These are phyloP conservation scores for Diplogasteroides magnus DNA, from an alignment of 1,140 invertebrate species.

Conservation along the genomic window DNA sequence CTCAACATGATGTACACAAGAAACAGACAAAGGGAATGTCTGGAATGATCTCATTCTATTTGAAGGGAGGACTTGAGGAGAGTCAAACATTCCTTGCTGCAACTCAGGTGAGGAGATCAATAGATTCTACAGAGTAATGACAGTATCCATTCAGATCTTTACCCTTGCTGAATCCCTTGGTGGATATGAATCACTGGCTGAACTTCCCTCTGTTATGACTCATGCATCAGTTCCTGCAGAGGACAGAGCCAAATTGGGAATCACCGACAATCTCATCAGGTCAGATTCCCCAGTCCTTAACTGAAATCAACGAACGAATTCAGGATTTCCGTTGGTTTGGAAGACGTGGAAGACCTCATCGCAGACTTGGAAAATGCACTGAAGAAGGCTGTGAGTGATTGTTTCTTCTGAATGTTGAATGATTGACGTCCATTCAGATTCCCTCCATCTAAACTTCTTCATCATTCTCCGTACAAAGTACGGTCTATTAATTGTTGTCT, in stretches of 20 bases:
- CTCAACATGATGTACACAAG: constrained; percentile 76
- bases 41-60: constrained; percentile 84
- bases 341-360: background rate
- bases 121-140: no score
- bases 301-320: no score
- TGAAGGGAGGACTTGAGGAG: constrained; percentile 74
- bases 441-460: no score
- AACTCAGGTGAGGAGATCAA: constrained; percentile 61
- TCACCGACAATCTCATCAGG: constrained; percentile 74
- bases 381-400: no score
- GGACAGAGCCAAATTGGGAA: constrained; percentile 70
- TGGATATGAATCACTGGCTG: constrained; percentile 81
- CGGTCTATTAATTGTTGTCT: no score
- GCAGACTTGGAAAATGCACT: background rate
- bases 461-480: no score
- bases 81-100: constrained; percentile 71
- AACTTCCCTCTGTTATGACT: constrained; percentile 57
- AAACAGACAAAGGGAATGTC: constrained; percentile 81
- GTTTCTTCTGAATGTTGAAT: no score
- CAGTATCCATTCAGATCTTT: constrained; percentile 58
- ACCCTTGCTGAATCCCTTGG: constrained; percentile 89
- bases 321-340: background rate
- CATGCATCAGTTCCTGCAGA: constrained; percentile 63
- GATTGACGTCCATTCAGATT: no score
- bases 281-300: no score